Evolutionary conservation across 2,797 vertebrate genomes (phyloP).

Genomic region (Gambelia wislizenii): DNA sequence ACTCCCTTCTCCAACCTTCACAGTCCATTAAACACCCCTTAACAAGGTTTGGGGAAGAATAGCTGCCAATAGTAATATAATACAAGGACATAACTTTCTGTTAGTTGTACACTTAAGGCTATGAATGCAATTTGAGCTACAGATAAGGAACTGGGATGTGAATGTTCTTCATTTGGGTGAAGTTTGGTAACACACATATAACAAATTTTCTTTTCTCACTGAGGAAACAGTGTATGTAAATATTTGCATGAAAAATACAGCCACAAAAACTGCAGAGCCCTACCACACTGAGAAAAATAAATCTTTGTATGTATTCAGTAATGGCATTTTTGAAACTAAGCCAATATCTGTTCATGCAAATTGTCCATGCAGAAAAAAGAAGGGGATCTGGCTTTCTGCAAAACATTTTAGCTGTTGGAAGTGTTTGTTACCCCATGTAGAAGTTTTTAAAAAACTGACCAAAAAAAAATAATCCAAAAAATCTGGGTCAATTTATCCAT

Average conservation of each 20-base stretch:
- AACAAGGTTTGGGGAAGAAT: not conserved
- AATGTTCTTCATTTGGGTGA: not conserved
- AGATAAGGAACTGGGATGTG: not conserved
- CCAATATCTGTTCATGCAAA: conserved; percentile 9
- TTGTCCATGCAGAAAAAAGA: not conserved
- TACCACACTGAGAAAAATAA: conserved; percentile 16
- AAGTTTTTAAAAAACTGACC: no score
- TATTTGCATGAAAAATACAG: conserved; percentile 1
- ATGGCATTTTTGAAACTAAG: conserved; percentile 13
- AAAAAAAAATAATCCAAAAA: no score
- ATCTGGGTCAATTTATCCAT: no score
- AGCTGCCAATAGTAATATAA: not conserved
- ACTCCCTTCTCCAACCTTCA: not conserved
- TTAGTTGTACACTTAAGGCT: not conserved
- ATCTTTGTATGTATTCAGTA: not conserved
- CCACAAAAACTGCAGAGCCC: not conserved
- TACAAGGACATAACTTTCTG: not conserved
- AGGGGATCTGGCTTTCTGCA: not conserved
- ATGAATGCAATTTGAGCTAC: not conserved
- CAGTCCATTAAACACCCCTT: not conserved
- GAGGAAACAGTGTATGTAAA: conserved; percentile 10
- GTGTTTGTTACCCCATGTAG: not conserved
- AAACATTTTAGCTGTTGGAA: conserved; percentile 5
- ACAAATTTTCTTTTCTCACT: not conserved
- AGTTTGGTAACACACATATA: not conserved